Conservation (phyloP, 2,113 vertebrate genomes). For the Limnothrissa miodon region DNA sequence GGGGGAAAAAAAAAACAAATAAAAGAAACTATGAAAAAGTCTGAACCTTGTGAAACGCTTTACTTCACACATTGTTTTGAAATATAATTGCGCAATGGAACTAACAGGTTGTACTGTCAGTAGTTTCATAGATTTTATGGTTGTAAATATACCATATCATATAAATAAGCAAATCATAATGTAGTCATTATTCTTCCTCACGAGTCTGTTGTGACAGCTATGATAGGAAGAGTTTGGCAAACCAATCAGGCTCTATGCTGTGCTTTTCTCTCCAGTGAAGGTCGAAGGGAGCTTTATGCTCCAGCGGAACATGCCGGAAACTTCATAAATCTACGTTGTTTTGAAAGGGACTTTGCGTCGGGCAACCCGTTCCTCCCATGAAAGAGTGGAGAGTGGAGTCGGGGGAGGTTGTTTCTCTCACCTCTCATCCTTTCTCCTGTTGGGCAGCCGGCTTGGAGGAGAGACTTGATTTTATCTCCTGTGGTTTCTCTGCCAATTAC, state of each 20-base stretch:
- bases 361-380: background rate
- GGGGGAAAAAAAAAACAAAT: background rate
- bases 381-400: background rate
- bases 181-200: background rate
- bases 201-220: background rate
- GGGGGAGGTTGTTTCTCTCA: background rate
- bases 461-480: slow-evolving; percentile 16
- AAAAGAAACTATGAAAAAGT: background rate
- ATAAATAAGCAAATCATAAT: background rate
- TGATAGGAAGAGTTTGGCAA: background rate
- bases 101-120: background rate
- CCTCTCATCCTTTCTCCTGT: slow-evolving; percentile 5
- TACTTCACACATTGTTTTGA: background rate
- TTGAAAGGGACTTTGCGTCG: background rate
- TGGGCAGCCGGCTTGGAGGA: background rate
- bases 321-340: background rate
- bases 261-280: background rate
- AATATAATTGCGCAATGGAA: background rate
- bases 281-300: background rate
- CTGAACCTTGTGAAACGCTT: background rate
- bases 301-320: background rate
- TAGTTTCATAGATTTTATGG: background rate
- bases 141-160: background rate
- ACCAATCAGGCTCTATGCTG: background rate
- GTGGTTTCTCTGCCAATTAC: slow-evolving; percentile 13